Conservation (phyloP, 2,113 vertebrate species). For the Eulacestoma nigropectus region DNA sequence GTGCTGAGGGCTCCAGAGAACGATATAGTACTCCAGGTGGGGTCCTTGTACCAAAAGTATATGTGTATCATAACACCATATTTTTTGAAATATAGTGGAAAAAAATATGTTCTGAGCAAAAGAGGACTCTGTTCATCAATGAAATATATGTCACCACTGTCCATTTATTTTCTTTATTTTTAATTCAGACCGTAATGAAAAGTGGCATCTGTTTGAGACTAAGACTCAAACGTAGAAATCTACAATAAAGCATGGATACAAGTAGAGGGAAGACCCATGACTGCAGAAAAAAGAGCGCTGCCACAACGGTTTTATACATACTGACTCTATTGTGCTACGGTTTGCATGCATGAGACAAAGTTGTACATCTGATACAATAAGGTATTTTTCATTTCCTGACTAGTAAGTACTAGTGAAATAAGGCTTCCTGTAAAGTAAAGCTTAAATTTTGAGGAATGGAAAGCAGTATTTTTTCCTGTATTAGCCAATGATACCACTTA, state of each 20-base stretch:
- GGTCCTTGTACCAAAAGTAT: not conserved
- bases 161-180: not conserved
- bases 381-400: not conserved
- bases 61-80: not conserved
- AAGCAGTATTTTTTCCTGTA: not conserved
- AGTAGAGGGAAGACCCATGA: not conserved
- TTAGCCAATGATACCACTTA: not conserved
- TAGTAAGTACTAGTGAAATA: not conserved
- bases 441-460: not conserved
- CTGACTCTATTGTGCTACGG: not conserved
- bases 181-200: not conserved
- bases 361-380: not conserved
- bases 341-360: not conserved
- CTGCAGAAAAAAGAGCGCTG: not conserved
- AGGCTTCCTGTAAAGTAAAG: not conserved
- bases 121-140: not conserved
- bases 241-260: not conserved
- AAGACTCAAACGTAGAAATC: not conserved
- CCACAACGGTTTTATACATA: not conserved
- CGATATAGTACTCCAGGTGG: not conserved
- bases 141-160: not conserved
- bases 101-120: not conserved
- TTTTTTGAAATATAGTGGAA: not conserved
- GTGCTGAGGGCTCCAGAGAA: not conserved
- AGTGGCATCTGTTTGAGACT: not conserved